Evolutionary conservation across 2,797 vertebrate species (phyloP).

Genomic region (Cossypha polioptera): DNA sequence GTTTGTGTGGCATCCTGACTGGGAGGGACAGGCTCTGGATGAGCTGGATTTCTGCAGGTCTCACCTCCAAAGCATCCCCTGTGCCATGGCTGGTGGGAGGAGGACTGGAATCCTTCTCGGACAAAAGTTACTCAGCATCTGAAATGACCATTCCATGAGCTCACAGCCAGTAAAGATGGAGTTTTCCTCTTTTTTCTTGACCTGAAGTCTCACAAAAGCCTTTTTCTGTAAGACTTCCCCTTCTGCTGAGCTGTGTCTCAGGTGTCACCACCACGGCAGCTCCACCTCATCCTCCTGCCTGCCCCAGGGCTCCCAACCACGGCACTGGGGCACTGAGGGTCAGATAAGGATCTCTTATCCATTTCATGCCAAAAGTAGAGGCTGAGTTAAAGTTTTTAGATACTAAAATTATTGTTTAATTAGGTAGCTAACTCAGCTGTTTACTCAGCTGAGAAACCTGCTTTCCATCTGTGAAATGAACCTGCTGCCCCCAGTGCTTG

Average conservation of each 20-base stretch:
- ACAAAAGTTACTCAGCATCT: not conserved
- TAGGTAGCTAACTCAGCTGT: not conserved
- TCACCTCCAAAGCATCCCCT: not conserved
- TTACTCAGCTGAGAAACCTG: not conserved
- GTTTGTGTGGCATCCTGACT: fast-evolving
- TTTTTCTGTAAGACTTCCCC: not conserved
- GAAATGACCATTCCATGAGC: fast-evolving
- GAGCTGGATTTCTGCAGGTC: not conserved
- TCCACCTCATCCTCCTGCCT: not conserved
- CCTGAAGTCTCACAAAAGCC: not conserved
- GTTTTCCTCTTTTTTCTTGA: not conserved
- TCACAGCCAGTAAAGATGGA: fast-evolving
- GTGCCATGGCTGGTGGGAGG: not conserved
- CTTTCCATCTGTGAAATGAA: not conserved
- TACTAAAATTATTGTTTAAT: not conserved
- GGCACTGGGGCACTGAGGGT: fast-evolving
- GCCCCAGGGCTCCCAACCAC: fast-evolving
- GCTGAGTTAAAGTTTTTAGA: not conserved
- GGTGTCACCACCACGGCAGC: not conserved
- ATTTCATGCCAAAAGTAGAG: not conserved
- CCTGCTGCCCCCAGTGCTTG: not conserved
- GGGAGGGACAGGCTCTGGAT: not conserved
- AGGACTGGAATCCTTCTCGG: not conserved
- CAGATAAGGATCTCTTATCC: not conserved
- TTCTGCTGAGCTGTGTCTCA: fast-evolving